Conservation (phyloP, 2,888 invertebrate species). For the Drosophila subsilvestris region DNA sequence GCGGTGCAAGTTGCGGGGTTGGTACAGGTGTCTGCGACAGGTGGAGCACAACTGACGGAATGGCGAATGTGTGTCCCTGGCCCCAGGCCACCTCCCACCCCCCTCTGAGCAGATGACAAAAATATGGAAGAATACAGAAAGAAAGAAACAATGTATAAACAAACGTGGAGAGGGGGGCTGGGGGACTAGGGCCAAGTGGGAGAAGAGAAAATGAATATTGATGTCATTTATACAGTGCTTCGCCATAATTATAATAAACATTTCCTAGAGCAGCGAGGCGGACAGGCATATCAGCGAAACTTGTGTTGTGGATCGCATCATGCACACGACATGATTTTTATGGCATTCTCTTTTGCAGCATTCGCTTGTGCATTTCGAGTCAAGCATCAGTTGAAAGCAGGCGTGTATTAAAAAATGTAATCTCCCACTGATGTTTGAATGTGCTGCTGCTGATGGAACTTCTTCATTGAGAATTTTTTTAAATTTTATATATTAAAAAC, state of each 20-base stretch:
- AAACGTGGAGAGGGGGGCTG: not conserved
- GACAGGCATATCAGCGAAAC: too few species aligned
- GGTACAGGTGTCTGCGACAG: constrained; percentile 58
- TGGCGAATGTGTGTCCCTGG: constrained; percentile 23
- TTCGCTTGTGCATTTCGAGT: not conserved
- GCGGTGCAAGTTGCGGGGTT: constrained; percentile 3
- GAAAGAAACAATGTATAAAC: constrained; percentile 8
- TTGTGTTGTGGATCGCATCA: too few species aligned
- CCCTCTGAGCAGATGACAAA: constrained; percentile 21
- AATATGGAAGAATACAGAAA: constrained; percentile 21
- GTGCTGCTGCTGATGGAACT: too few species aligned
- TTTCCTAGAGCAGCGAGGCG: not conserved
- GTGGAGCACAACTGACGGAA: constrained; percentile 39
- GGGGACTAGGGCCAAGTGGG: not conserved
- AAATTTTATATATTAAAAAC: not conserved
- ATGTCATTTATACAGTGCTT: constrained; percentile 34
- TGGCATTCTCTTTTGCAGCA: not conserved
- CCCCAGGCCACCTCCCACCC: constrained; percentile 5
- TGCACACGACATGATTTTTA: too few species aligned
- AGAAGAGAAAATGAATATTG: constrained; percentile 30
- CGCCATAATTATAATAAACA: not conserved
- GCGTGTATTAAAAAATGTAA: too few species aligned
- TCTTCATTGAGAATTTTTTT: too few species aligned
- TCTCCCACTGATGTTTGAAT: too few species aligned
- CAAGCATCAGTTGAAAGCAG: too few species aligned